Evolutionary conservation across 2,113 vertebrate genomes (phyloP), one percentile per base, ranked within the genome.

Genomic region (Geococcyx californianus): DNA sequence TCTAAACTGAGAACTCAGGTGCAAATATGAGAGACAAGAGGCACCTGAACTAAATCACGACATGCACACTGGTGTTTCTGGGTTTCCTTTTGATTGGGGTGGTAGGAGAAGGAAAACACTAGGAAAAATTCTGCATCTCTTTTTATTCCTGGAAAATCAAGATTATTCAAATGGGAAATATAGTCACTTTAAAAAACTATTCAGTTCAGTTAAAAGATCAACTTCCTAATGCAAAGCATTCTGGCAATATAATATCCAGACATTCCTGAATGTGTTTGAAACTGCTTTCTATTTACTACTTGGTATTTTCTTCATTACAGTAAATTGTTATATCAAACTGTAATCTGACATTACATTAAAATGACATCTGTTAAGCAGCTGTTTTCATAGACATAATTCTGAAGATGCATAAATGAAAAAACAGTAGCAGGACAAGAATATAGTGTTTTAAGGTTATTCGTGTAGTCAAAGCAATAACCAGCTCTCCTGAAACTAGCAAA

Each of bases 1-100:
- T 10, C 25, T 58, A 86, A 87, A 49, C 1, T 23, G 25, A 67
- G 76, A 87, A 59, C 54, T n/a, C 4, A 0, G 34, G 20, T 20
- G 52, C 3, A 70, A 63, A 11, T 0, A 0, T 25, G 13, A 1
- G 2, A 7, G 15, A 51, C 19, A 56, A 11, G 26, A 51, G 34
- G 20, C 29, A 60, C 20, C 49, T 66, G 19, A 69, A 77, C 19
- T 52, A 81, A 87, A 55, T 29, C 33, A n/a, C 2, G 59, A 69
- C 33, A 51, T 51, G 64, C 20, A 24, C 45, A 11, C 11, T 28
- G 6, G 11, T 21, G 74, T 77, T 52, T 84, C 26, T 55, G 42
- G 11, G 16, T 44, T 56, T 74, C 11, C 14, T 56, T 90, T 60
- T 5, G 3, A 62, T 15, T 69, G 8, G 23, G 5, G 9, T 2